Percentiles rank a stretch among this genome's conserved stretches.
Conservation (phyloP, 2,797 vertebrate genomes). For the Cuniculus paca region DNA sequence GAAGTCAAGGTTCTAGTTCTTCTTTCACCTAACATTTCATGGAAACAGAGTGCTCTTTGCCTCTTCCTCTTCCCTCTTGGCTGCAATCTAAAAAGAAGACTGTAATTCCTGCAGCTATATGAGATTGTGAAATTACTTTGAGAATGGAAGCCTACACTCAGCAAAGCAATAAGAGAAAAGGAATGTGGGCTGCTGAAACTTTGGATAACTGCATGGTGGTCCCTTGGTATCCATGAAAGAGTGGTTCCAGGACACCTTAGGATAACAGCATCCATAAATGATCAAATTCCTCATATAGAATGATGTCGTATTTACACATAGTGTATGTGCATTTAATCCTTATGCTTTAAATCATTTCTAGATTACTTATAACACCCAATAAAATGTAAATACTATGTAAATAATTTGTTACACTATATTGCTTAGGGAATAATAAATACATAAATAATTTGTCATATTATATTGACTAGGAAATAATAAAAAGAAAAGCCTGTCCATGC, state of each 20-base stretch:
- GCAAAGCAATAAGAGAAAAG: background rate
- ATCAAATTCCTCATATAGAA: background rate
- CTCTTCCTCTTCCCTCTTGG: conserved; percentile 10
- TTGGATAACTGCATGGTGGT: background rate
- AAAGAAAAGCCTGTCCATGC: background rate
- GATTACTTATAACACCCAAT: background rate
- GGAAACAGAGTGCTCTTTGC: background rate
- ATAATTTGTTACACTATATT: background rate
- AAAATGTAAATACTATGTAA: background rate
- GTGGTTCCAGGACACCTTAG: background rate
- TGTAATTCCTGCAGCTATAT: background rate
- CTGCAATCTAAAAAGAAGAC: background rate
- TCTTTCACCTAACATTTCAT: background rate
- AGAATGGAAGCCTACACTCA: background rate
- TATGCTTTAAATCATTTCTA: background rate
- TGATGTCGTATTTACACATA: background rate
- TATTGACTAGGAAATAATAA: background rate
- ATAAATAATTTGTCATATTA: background rate
- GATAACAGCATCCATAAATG: background rate
- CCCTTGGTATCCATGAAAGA: background rate
- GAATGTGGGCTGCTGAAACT: background rate
- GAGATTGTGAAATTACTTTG: background rate
- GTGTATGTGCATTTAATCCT: background rate
- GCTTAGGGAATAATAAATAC: background rate
- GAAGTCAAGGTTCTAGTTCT: background rate